Conservation (phyloP, 2,888 invertebrate species). For the Apoda limacodes region DNA sequence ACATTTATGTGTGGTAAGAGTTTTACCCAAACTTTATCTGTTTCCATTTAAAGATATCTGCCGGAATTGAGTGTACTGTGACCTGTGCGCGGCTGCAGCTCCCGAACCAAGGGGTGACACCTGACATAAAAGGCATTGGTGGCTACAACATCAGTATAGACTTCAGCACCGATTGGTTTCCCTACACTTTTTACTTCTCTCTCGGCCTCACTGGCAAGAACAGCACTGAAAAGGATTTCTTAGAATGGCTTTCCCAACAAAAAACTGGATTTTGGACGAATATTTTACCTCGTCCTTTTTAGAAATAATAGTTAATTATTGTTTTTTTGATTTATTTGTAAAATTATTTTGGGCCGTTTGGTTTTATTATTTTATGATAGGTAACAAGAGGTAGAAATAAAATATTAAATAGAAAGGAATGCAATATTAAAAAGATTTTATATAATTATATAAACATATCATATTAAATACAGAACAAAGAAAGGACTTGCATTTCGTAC, state of each 20-base stretch:
- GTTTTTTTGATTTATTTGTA: too few relatives aligned
- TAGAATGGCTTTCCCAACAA: constrained; percentile 31
- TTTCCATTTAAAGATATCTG: constrained; percentile 35
- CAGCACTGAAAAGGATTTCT: constrained; percentile 24
- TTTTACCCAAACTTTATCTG: too few relatives aligned
- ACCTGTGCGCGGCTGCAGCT: constrained; percentile 38
- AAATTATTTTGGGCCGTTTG: too few relatives aligned
- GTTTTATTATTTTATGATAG: background rate
- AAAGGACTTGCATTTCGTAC: too few relatives aligned
- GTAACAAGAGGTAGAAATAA: background rate
- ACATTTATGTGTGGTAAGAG: too few relatives aligned
- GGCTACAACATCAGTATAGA: constrained; percentile 42
- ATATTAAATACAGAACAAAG: too few relatives aligned
- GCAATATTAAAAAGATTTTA: background rate
- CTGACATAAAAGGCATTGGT: constrained; percentile 37
- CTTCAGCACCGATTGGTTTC: constrained; percentile 41
- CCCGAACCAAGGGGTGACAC: constrained; percentile 36
- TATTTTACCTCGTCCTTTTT: too few relatives aligned
- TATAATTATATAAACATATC: background rate
- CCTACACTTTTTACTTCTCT: constrained; percentile 35
- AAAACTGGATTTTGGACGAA: constrained; percentile 33
- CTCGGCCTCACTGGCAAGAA: constrained; percentile 40
- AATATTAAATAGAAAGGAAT: background rate
- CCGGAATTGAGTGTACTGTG: constrained; percentile 45
- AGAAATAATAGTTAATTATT: too few relatives aligned